phyloP scores from a whole-genome alignment of 2,888 invertebrate genomes.

The Pseudococcus viburni region DNA sequence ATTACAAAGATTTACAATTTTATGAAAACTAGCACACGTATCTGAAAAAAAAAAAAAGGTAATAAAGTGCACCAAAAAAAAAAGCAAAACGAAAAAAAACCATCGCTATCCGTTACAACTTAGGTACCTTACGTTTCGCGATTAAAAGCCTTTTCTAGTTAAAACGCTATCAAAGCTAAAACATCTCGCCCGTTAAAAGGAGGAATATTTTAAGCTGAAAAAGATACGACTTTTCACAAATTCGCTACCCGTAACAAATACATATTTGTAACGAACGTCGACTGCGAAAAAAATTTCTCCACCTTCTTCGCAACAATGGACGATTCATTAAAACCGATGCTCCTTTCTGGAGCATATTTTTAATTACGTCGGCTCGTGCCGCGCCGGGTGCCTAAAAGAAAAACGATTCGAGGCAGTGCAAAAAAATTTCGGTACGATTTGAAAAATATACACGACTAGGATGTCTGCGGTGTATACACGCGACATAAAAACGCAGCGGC shows the following conservation, averaged over 20 bases:
- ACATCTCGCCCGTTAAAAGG: conserved; percentile 51
- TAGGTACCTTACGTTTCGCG: conserved; percentile 48
- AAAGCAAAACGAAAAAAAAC: not conserved
- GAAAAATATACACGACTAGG: conserved; percentile 14
- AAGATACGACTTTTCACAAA: conserved; percentile 25
- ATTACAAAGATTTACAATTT: conserved; percentile 54
- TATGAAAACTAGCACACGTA: conserved; percentile 34
- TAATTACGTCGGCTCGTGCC: not conserved
- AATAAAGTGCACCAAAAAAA: not conserved
- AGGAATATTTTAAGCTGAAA: conserved; percentile 12
- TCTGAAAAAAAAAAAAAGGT: not conserved
- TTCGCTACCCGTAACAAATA: conserved; percentile 47
- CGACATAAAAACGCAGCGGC: not conserved
- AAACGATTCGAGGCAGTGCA: too few species aligned
- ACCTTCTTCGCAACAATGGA: conserved; percentile 13
- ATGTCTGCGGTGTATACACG: not conserved
- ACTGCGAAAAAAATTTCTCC: not conserved
- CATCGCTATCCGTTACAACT: conserved; percentile 6
- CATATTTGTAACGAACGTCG: conserved; percentile 21
- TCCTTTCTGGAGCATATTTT: not conserved
- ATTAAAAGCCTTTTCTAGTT: conserved; percentile 57
- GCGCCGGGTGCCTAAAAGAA: not conserved
- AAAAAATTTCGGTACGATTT: not conserved
- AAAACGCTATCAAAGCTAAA: conserved; percentile 55
- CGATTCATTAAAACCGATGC: not conserved